Base-by-base conservation (phyloP, 2,797 vertebrate genomes). In the Coccyzus lansbergi region DNA sequence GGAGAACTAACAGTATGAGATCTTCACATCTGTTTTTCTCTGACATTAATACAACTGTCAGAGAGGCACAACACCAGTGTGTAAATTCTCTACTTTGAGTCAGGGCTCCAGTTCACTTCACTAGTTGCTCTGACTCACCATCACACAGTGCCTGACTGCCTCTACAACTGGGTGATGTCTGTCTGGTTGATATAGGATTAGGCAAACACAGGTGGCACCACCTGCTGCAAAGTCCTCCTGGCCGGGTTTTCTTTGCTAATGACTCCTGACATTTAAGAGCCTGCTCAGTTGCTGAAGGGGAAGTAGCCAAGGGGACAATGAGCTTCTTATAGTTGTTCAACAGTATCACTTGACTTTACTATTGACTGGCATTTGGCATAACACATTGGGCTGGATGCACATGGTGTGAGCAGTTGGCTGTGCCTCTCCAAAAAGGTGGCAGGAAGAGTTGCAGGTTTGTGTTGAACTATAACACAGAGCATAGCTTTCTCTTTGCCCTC, bases 131-230 rank as follows among this genome's bases (percentile, higher is more conserved):
- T 93, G 92, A 86, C 19, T 86, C 86, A 81, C 52, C 0, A 4
- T 48, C 83, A 51, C 0, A 1, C 13, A 62, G 68, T 25, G 42
- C 49, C 81, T 29, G 31, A 31, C 58, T 0, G 21, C 77, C 60
- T 60, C 78, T 49, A 26, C 59, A 59, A 60, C 16, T 20, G 69
- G n/a, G 34, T 49, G 75, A 59, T 86, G 79, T 33, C 36, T 63
- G 40, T 0, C 55, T 31, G 55, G 75, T 95, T 6, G 19, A 59
- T 9, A 0, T 2, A 64, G 86, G 89, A 94, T 96, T 91, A 92
- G 64, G 78, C 84, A 69, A 58, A 56, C 86, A 94, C 94, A 96
- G 90, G 86, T 90, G 94, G 85, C 28, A 91, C 84, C 83, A 84
- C 92, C 91, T 94, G 86, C 77, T 95, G 82, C 64, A 31, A 42